Evolutionary conservation across 2,888 invertebrate genomes (phyloP), one percentile per base, ranked within the genome.

Genomic region (Parnassius smintheus): DNA sequence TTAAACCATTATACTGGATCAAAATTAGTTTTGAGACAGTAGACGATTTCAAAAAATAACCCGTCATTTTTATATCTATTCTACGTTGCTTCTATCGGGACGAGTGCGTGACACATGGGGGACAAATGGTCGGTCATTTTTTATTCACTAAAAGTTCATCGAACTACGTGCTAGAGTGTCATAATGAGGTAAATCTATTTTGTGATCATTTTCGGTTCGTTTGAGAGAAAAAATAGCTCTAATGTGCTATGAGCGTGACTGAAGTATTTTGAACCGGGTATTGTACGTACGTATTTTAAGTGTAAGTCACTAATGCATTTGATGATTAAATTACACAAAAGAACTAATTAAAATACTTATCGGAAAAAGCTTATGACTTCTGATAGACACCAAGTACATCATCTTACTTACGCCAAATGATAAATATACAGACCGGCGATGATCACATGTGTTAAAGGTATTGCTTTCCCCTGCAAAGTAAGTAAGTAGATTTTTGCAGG

Each of bases 41-140:
- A 45, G 59, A 46, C 42, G 52, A 44, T 46, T 44, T 13, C 11
- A 22, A 9, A 55, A 61, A 61, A 61, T 50, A 55, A 44, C 22
- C 22, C 51, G 42, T 35, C 35, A 10, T 42, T 25, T 53, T 50
- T 60, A 54, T 41, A 46, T 2, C 56, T 2, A 10, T 22, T 41
- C 49, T n/a, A 12, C 10, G 45, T 56, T 22, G 46, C 55, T 56
- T 10, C 22, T 49, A 11, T 44, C 10, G 54, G 44, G 44, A 48
- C 48, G 54, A 35, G 18, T 44, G 49, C 62, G 73, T 74, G 74
- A 79, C 83, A 85, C 80, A 81, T 85, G 85, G 78, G 78, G 64
- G 68, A 75, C 81, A 80, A 83, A 85, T 81, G 79, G 74, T 65
- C 71, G 74, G 68, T 72, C 76, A 80, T 83, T 83, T 86, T 85